Evolutionary conservation across 2,797 vertebrate genomes (phyloP), one percentile per base, ranked within the genome.

Genomic region (Argya squamiceps): DNA sequence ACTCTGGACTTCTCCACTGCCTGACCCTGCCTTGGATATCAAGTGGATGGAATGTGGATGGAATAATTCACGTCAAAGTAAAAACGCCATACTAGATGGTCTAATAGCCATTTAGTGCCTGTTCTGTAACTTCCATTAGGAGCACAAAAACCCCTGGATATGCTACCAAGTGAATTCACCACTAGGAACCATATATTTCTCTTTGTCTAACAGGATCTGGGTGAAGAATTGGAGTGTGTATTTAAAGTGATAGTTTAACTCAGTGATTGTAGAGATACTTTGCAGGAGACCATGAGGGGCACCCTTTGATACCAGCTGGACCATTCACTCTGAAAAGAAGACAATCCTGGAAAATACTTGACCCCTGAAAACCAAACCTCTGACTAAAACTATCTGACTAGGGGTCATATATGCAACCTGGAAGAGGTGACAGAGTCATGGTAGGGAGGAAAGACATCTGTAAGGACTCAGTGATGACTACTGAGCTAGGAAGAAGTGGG

Each of bases 401-500:
- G 11, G 5, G 22, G 5, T 18, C 41, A n/a, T 11, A 78, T 14
- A 5, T 1, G 3, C 36, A 68, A 71, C 5, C 24, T 62, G 24
- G 24, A 86, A 75, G 59, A 76, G 22, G 11, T 11, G 9, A 22
- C 7, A 88, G 30, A 58, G 7, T 36, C 39, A 29, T 21, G 3
- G 47, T 21, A 69, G 7, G 16, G n/a, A 76, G 22, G 16, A 69
- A 46, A 14, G 21, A 5, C 12, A 44, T 55, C 30, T 79, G 13
- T 53, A 44, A 52, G 17, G 30, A n/a, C 15, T 75, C 19, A 20
- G 0, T 0, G 1, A 20, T 26, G 56, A 30, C 47, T 70, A 29
- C 0, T n/a, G 39, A 89, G 18, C 8, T 59, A 49, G 29, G 56
- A 80, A 39, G 37, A 71, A 56, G 37, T 27, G 9, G 7, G 6